phyloP scores from a whole-genome alignment of 2,113 vertebrate species.

The Takifugu flavidus region DNA sequence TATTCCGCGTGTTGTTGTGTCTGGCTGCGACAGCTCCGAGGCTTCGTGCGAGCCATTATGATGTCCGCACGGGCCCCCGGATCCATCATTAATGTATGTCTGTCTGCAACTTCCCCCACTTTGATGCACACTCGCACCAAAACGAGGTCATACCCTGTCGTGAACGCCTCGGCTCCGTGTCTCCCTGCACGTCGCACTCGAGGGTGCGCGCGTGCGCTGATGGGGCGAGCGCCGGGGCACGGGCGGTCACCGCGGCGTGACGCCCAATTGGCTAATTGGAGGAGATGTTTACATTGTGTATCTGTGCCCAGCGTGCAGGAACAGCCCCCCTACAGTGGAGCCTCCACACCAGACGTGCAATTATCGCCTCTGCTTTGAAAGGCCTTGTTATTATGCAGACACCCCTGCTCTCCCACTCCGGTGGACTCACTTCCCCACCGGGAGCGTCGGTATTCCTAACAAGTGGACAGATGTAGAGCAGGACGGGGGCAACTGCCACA shows the following conservation, averaged over 20 bases:
- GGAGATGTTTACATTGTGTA: slow-evolving; percentile 56
- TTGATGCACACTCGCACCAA: slow-evolving; percentile 23
- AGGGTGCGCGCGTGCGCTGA: slow-evolving; percentile 11
- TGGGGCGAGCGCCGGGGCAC: slow-evolving; percentile 51
- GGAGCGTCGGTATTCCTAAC: slow-evolving; percentile 27
- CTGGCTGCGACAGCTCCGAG: slow-evolving; percentile 3
- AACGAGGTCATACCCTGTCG: slow-evolving; percentile 62
- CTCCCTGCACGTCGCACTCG: slow-evolving; percentile 33
- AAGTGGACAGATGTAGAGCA: slow-evolving; percentile 61
- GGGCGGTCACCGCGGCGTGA: slow-evolving; percentile 33
- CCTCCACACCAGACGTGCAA: slow-evolving; percentile 48
- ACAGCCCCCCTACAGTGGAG: slow-evolving; percentile 61
- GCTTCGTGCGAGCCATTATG: slow-evolving; percentile 1
- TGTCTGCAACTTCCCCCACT: slow-evolving; percentile 48
- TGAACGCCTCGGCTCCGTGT: slow-evolving; percentile 43
- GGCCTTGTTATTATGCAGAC: slow-evolving; percentile 58
- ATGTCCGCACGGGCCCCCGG: slow-evolving; percentile 15
- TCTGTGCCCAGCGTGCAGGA: slow-evolving; percentile 55
- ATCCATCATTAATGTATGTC: slow-evolving; percentile 60
- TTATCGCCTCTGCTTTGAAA: slow-evolving; percentile 35
- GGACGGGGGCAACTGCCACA: slow-evolving; percentile 20
- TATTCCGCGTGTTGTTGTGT: slow-evolving; percentile 5
- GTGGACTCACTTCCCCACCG: slow-evolving; percentile 23
- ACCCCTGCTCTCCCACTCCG: slow-evolving; percentile 31
- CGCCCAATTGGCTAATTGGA: slow-evolving; percentile 55